Conservation (phyloP, 2,888 invertebrate genomes). For the Chloroclystis v-ata region DNA sequence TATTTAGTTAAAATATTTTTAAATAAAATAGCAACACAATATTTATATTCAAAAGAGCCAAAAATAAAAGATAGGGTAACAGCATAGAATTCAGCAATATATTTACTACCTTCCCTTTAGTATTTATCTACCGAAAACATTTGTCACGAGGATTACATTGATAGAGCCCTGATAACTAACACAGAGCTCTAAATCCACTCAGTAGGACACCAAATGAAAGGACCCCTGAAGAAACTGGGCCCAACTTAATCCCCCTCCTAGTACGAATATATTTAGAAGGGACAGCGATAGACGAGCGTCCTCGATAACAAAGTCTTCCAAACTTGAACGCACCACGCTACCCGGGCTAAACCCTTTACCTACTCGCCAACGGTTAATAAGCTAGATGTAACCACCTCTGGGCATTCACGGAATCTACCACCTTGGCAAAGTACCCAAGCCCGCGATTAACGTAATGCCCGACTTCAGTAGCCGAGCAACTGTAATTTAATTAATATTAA, state of each 20-base stretch:
- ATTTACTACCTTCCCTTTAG: too few relatives aligned
- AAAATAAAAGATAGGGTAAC: too few relatives aligned
- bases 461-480: conserved; percentile 9
- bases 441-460: conserved; percentile 14
- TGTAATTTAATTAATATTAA: conserved; percentile 21
- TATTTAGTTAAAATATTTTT: too few relatives aligned
- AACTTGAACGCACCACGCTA: conserved; percentile 14
- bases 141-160: conserved; percentile 31
- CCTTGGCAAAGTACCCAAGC: conserved; percentile 8
- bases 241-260: conserved; percentile 30
- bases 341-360: conserved; percentile 18
- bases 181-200: conserved; percentile 42
- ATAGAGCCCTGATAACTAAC: conserved; percentile 36
- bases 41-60: too few relatives aligned
- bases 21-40: too few relatives aligned
- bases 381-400: conserved; percentile 9
- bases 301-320: conserved; percentile 18
- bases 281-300: conserved; percentile 25
- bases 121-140: conserved; percentile 26
- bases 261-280: conserved; percentile 21
- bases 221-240: conserved; percentile 38
- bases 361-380: conserved; percentile 12
- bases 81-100: too few relatives aligned
- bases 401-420: conserved; percentile 19
- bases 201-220: conserved; percentile 40